A percentile compares a stretch with the other conserved stretches of the same genome.
phyloP scores from a whole-genome alignment of 2,113 vertebrate genomes.

The Noturus placidus region DNA sequence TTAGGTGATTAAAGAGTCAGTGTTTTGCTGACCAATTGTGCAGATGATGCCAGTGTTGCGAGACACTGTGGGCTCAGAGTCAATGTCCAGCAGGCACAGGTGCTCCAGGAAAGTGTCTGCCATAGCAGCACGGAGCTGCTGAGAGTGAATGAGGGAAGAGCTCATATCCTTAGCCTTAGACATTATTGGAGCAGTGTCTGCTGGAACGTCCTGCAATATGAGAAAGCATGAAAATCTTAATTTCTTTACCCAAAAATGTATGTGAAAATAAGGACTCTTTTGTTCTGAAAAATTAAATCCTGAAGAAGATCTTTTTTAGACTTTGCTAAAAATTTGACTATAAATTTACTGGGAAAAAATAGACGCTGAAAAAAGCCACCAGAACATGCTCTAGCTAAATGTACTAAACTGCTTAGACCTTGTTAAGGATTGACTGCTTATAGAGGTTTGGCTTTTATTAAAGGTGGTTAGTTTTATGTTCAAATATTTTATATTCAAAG shows the following conservation, averaged over 20 bases:
- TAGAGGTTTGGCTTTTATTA: not conserved
- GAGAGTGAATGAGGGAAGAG: constrained; percentile 84
- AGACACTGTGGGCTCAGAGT: constrained; percentile 85
- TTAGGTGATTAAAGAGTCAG: not conserved
- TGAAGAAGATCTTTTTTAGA: not conserved
- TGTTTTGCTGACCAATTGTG: constrained; percentile 84
- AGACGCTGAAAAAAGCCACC: not conserved
- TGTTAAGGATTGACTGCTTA: not conserved
- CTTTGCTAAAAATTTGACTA: not conserved
- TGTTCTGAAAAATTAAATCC: not conserved
- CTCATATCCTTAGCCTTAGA: constrained; percentile 76
- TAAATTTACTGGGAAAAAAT: not conserved
- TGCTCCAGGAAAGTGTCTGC: constrained; percentile 94
- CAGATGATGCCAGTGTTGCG: constrained; percentile 98
- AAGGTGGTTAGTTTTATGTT: not conserved
- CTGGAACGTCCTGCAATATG: constrained; percentile 53
- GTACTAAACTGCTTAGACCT: not conserved
- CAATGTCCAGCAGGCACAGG: constrained; percentile 95
- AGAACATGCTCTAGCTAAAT: not conserved
- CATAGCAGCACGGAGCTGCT: constrained; percentile 93
- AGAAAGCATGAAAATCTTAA: not conserved
- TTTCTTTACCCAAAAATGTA: not conserved
- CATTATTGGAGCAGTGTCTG: constrained; percentile 70
- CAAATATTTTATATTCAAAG: not conserved
- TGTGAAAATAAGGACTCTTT: not conserved